Evolutionary conservation across 2,888 invertebrate species (phyloP).

Genomic region (Cheilosia grossa): DNA sequence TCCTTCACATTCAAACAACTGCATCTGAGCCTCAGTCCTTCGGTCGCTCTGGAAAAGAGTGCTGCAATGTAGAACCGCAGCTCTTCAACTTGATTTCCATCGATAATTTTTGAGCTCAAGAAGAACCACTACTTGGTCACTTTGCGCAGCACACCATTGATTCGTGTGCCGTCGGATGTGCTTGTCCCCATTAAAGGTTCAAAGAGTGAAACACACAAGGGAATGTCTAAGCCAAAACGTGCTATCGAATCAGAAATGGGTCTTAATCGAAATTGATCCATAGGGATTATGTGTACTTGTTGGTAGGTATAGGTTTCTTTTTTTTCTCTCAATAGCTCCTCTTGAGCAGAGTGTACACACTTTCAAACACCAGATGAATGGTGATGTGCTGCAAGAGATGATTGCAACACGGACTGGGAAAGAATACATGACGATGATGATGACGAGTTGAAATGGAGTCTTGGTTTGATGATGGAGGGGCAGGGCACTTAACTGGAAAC

Average conservation of each 20-base stretch:
- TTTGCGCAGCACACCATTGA: slow-evolving; percentile 46
- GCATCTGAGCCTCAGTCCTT: slow-evolving; percentile 20
- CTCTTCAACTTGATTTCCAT: slow-evolving; percentile 69
- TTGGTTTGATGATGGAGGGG: slow-evolving; percentile 21
- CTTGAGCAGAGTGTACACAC: slow-evolving; percentile 5
- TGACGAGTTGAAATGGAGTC: slow-evolving; percentile 41
- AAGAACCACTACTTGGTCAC: slow-evolving; percentile 64
- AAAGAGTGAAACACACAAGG: slow-evolving; percentile 48
- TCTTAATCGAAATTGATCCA: slow-evolving; percentile 74
- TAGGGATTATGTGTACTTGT: slow-evolving; percentile 67
- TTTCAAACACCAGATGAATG: slow-evolving; percentile 16
- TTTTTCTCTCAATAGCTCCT: slow-evolving; percentile 24
- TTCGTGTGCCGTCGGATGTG: slow-evolving; percentile 47
- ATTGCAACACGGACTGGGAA: slow-evolving; percentile 42
- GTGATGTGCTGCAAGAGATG: slow-evolving; percentile 32
- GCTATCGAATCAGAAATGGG: slow-evolving; percentile 72
- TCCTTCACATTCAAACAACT: slow-evolving; percentile 6
- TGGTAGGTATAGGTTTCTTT: slow-evolving; percentile 24
- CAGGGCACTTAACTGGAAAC: slow-evolving; percentile 45
- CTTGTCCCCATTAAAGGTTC: slow-evolving; percentile 42
- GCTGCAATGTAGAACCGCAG: slow-evolving; percentile 53
- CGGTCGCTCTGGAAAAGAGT: not conserved
- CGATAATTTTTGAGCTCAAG: slow-evolving; percentile 61
- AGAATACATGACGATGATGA: slow-evolving; percentile 15
- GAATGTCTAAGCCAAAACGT: slow-evolving; percentile 70